These are phyloP conservation scores for Pocillopora meandrina DNA, from an alignment of 92 coral and sea anemone genomes.

Conservation along the genomic window DNA sequence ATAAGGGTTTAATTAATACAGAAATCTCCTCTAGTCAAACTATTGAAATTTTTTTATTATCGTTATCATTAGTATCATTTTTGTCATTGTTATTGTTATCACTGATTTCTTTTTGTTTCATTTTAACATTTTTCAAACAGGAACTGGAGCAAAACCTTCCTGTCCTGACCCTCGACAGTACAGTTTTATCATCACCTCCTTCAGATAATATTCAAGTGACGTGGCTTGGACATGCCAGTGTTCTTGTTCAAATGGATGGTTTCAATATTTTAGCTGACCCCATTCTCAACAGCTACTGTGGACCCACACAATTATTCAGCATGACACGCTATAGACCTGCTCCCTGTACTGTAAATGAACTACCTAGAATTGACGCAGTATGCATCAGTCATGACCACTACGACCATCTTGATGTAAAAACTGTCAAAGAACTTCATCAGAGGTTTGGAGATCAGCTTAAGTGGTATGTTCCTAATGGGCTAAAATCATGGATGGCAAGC, in stretches of 20 bases:
- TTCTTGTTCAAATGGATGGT: conserved; percentile 84
- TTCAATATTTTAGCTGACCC: conserved; percentile 90
- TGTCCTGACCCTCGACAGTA: conserved; percentile 61
- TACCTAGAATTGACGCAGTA: conserved; percentile 84
- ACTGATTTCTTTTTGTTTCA: neutral
- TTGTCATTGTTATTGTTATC: neutral
- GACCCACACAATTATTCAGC: conserved; percentile 56
- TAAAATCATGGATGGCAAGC: conserved; percentile 70
- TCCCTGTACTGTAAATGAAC: conserved; percentile 71
- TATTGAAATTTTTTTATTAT: too few species aligned
- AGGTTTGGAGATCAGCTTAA: conserved; percentile 59
- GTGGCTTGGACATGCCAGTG: conserved; percentile 96
- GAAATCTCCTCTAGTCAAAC: too few species aligned
- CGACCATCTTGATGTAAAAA: conserved; percentile 79
- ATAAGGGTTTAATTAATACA: too few species aligned
- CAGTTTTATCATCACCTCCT: conserved; percentile 67
- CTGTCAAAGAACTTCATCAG: conserved; percentile 63
- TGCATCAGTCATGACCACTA: conserved; percentile 91
- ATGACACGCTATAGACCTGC: conserved; percentile 88
- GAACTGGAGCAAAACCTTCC: conserved; percentile 84
- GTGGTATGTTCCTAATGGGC: conserved; percentile 95
- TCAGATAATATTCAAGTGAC: conserved; percentile 79
- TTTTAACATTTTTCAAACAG: conserved; percentile 11
- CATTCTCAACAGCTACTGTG: conserved; percentile 68
- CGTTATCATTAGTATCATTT: neutral